phyloP scores from a whole-genome alignment of 2,888 invertebrate species.

The Pyrochroa serraticornis region DNA sequence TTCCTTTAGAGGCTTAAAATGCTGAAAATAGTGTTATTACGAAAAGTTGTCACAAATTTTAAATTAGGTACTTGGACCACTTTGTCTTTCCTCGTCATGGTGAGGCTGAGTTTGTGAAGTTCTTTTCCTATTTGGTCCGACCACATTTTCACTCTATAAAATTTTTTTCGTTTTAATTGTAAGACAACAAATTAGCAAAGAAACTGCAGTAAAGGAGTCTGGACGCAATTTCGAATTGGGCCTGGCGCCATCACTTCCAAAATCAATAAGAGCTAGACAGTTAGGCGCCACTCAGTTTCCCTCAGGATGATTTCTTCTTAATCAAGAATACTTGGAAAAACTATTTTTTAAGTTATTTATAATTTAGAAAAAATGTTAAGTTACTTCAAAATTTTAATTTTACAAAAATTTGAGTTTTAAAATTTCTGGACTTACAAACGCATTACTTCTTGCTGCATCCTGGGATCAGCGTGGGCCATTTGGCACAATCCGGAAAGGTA shows the following conservation, averaged over 20 bases:
- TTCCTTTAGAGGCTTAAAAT: slow-evolving; percentile 42
- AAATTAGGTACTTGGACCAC: slow-evolving; percentile 69
- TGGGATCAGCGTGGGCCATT: too few species aligned
- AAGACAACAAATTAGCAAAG: neutral
- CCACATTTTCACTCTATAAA: slow-evolving; percentile 74
- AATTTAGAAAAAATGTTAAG: neutral
- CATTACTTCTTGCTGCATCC: neutral
- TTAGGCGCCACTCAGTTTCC: slow-evolving; percentile 27
- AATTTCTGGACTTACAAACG: neutral
- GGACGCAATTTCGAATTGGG: slow-evolving; percentile 20
- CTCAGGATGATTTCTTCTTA: slow-evolving; percentile 17
- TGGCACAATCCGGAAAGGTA: slow-evolving; percentile 1
- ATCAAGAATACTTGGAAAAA: neutral
- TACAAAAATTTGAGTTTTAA: neutral
- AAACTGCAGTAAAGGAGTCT: neutral
- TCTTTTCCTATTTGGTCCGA: slow-evolving; percentile 78
- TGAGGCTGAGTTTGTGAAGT: slow-evolving; percentile 75
- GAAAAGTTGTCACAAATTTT: slow-evolving; percentile 8
- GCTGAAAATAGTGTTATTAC: slow-evolving; percentile 35
- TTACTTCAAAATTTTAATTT: slow-evolving; percentile 2
- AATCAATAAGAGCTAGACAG: slow-evolving; percentile 30
- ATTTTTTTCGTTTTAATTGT: neutral
- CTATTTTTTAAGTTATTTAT: neutral
- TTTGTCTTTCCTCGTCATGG: slow-evolving; percentile 76
- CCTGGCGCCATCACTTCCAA: slow-evolving; percentile 28